Evolutionary conservation across 30 jellyfish, hydroid and myxozoan species (phyloP), one percentile per base, ranked within the genome.

Genomic region (Turritopsis dohrnii): DNA sequence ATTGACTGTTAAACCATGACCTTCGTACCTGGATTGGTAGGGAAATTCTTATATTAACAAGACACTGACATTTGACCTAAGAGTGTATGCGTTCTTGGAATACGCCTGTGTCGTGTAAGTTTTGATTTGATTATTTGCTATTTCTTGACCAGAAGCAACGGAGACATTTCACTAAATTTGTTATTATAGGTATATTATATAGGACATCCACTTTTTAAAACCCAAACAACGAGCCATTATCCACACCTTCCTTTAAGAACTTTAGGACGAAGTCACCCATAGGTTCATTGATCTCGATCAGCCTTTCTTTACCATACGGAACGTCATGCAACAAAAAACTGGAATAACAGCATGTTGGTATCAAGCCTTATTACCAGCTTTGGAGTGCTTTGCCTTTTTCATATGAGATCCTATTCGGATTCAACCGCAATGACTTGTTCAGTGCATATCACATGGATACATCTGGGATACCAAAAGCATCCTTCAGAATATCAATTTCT

Each of bases 401-500:
- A 3, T 41, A 41, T 41, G 60, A 13, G 60, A 41, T 5, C 60
- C 13, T 41, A 41, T 41, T 13, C 60, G 60, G 5, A 13, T 41
- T 41, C 60, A 41, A 13, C 13, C 60, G n/a, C n/a, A n/a, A n/a
- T n/a, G n/a, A n/a, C 13, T 41, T 41, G 60, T 41, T 41, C 60
- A 41, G 60, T 5, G 13, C 60, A 41, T 41, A 41, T 13, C 60
- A 13, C 77, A 69, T 69, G 13, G 77, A 69, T 5, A 69, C 31
- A 69, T 16, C 77, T 69, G 77, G 77, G 30, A 23, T 69, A 27
- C 30, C 8, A 7, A 69, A 5, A 7, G 77, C 77, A 16, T 69
- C 77, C 16, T 22, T 69, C 77, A 69, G 31, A 23, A 69, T 69
- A 69, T 69, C 77, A 16, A 69, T 69, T 27, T 69, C 77, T 3